Evolutionary conservation across 1,140 invertebrate genomes (phyloP).

Genomic region (Anoplolepis gracilipes): DNA sequence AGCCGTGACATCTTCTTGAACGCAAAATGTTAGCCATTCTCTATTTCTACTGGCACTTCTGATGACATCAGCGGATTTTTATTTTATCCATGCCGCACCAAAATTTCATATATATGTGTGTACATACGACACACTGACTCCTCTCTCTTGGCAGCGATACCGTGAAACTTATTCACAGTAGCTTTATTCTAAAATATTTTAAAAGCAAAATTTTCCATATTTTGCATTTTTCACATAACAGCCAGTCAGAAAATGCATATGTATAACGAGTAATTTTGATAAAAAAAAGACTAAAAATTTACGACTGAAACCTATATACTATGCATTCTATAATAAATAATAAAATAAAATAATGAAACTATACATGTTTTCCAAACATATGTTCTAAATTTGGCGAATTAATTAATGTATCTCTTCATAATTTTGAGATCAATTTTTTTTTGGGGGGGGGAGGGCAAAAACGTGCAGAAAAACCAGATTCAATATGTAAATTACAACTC

Average conservation of each 20-base stretch:
- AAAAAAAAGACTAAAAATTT: not conserved
- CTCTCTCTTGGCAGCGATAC: not conserved
- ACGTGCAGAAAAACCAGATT: too few relatives aligned
- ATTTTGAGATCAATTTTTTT: too few relatives aligned
- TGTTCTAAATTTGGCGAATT: not conserved
- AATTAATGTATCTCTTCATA: not conserved
- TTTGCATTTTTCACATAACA: not conserved
- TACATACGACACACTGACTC: not conserved
- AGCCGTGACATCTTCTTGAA: not conserved
- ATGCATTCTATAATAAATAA: too few relatives aligned
- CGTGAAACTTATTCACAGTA: not conserved
- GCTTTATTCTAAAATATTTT: slow-evolving; percentile 7
- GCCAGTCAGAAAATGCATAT: not conserved
- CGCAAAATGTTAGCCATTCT: not conserved
- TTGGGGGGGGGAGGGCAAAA: not conserved
- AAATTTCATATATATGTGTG: not conserved
- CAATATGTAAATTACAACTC: not conserved
- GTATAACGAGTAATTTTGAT: not conserved
- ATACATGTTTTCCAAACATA: not conserved
- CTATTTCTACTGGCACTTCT: not conserved
- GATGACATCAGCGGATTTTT: slow-evolving; percentile 17
- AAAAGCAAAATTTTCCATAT: not conserved
- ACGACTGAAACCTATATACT: too few relatives aligned
- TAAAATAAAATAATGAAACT: not conserved
- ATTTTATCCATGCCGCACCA: not conserved